Conservation (phyloP, 2,797 vertebrate genomes). For the Synaphobranchus kaupii region DNA sequence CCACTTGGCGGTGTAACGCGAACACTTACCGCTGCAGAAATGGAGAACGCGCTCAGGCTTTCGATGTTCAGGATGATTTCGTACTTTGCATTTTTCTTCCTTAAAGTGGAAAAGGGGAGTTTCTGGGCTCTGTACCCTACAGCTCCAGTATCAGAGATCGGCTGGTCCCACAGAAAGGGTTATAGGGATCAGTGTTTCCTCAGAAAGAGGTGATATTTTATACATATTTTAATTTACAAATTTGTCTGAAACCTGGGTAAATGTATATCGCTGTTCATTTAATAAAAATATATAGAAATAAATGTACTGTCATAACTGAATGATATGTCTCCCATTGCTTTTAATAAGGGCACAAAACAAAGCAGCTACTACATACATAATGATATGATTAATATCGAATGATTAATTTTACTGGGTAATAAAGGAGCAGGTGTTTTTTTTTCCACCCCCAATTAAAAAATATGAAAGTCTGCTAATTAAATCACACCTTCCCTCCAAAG, state of each 20-base stretch:
- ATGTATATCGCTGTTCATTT: not conserved
- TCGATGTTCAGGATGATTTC: slow-evolving; percentile 44
- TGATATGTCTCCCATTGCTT: not conserved
- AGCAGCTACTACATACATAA: slow-evolving; percentile 16
- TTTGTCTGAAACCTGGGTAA: not conserved
- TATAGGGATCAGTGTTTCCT: not conserved
- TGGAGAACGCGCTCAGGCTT: slow-evolving; percentile 67
- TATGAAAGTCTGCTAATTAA: not conserved
- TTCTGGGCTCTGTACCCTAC: slow-evolving; percentile 32
- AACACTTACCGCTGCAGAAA: slow-evolving; percentile 72
- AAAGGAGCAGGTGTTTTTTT: slow-evolving; percentile 37
- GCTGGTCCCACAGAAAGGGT: not conserved
- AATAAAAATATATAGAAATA: not conserved
- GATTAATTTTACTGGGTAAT: slow-evolving; percentile 21
- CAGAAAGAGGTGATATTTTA: not conserved
- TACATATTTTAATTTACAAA: not conserved
- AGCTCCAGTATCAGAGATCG: slow-evolving; percentile 9
- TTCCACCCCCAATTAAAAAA: not conserved
- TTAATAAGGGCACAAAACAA: slow-evolving; percentile 18
- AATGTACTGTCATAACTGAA: not conserved
- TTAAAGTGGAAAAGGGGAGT: slow-evolving; percentile 47
- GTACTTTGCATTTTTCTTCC: slow-evolving; percentile 55
- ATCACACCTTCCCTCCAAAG: slow-evolving; percentile 4
- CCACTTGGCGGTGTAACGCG: slow-evolving; percentile 66
- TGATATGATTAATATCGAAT: too few relatives aligned